A percentile compares a stretch with the other conserved stretches of the same genome.
phyloP scores from a whole-genome alignment of 2,113 vertebrate genomes.

The Callocephalon fimbriatum region DNA sequence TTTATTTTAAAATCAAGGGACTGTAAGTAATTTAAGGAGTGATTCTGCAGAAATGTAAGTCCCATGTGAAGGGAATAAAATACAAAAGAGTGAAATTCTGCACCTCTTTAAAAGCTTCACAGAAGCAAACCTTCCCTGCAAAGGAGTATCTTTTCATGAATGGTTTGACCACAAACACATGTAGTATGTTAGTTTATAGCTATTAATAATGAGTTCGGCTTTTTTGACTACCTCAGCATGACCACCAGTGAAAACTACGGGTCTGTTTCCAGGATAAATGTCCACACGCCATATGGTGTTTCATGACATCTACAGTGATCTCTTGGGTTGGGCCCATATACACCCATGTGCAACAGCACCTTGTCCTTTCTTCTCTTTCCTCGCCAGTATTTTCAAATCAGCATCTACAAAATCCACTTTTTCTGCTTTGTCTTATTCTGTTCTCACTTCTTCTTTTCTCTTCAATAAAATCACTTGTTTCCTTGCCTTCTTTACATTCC shows the following conservation, averaged over 20 bases:
- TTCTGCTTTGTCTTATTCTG: not conserved
- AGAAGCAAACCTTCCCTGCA: not conserved
- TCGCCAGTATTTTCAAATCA: not conserved
- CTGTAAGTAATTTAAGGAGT: not conserved
- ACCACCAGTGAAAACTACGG: not conserved
- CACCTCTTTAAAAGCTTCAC: not conserved
- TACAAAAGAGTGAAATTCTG: not conserved
- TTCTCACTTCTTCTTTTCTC: not conserved
- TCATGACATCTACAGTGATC: not conserved
- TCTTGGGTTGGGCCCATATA: not conserved
- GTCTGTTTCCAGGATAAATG: not conserved
- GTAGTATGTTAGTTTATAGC: not conserved
- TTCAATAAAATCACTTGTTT: not conserved
- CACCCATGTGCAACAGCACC: not conserved
- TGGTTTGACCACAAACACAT: not conserved
- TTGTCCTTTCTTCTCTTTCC: not conserved
- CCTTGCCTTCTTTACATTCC: not conserved
- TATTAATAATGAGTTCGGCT: not conserved
- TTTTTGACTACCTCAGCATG: not conserved
- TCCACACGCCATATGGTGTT: accelerated
- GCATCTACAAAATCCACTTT: not conserved
- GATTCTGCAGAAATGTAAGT: not conserved
- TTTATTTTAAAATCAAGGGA: not conserved
- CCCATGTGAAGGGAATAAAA: not conserved
- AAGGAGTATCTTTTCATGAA: not conserved